Percentiles rank a stretch among this genome's conserved stretches.
These are phyloP conservation scores for Scomber colias DNA, from an alignment of 2,113 vertebrate species.

Conservation along the genomic window DNA sequence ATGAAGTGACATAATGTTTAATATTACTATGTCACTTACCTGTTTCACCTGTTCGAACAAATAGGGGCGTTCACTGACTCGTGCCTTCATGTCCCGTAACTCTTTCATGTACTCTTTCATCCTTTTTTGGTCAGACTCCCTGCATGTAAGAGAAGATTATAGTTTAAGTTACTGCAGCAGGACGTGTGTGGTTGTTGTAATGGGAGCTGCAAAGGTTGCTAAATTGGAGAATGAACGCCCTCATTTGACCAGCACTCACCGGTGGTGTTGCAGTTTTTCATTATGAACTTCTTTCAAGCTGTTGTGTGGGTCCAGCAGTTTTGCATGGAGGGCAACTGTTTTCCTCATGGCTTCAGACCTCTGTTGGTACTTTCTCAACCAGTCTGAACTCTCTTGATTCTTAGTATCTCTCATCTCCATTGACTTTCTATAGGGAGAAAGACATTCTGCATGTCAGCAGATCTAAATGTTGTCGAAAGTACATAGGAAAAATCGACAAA, in stretches of 20 bases:
- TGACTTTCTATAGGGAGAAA: constrained; percentile 81
- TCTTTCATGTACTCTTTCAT: constrained; percentile 91
- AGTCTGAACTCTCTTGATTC: constrained; percentile 84
- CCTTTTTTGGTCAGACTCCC: constrained; percentile 89
- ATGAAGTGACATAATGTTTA: not conserved
- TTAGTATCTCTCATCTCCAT: constrained; percentile 86
- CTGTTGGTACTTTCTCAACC: constrained; percentile 87
- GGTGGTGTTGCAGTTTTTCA: constrained; percentile 87
- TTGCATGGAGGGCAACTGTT: constrained; percentile 88
- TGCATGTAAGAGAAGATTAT: constrained; percentile 75
- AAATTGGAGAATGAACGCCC: constrained; percentile 2
- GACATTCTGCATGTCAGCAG: not conserved
- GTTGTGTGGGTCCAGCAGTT: constrained; percentile 91
- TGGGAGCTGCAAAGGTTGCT: constrained; percentile 28
- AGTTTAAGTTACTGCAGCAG: constrained; percentile 38
- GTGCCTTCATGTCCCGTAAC: constrained; percentile 90
- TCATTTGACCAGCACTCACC: constrained; percentile 81
- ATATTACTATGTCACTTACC: constrained; percentile 59
- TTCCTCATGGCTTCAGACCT: constrained; percentile 88
- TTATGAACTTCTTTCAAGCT: constrained; percentile 89
- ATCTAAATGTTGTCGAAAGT: not conserved
- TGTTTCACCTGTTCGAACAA: constrained; percentile 93
- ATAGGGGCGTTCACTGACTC: constrained; percentile 90
- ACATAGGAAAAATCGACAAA: not conserved
- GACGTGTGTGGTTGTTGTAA: constrained; percentile 32